Evolutionary conservation across 2,888 invertebrate species (phyloP), one percentile per base, ranked within the genome.

Genomic region (Rhamphomyia laevipes): DNA sequence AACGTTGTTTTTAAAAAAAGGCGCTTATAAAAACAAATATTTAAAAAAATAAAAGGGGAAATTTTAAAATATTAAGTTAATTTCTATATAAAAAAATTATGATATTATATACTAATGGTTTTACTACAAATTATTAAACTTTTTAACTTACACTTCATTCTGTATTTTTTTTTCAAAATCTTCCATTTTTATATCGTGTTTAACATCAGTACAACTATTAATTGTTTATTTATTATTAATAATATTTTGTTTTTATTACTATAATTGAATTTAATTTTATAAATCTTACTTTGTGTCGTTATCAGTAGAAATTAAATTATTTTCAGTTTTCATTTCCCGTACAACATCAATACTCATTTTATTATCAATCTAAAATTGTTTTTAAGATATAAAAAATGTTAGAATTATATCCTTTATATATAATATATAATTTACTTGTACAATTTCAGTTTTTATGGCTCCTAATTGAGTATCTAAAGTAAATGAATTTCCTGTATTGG

Each of bases 341-440:
- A 64, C 64, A 51, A 70, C 65, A 63, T 68, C 70, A 59, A 68
- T 68, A 65, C 69, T 70, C 70, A 70, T 70, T 61, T 10, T 35
- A 35, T 35, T 35, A 35, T 35, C 13, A 3, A 35, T 2, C 35
- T 35, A n/a, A 35, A 35, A 35, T 13, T n/a, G 2, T 5, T 35
- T 35, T 10, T n/a, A n/a, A 13, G 2, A 35, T 13, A 13, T n/a
- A 13, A 35, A 13, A 5, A 13, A n/a, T 35, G 5, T 35, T 35
- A 35, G 2, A 4, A n/a, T 35, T 35, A 13, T 30, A 11, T 30
- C 30, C 12, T 35, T 13, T 27, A 7, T n/a, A n/a, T n/a, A n/a
- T 6, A 27, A 27, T 4, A 27, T 27, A 2, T 27, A 6, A 9
- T 27, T 6, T 27, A 27, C 23, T 27, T 27, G 7, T 35, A 35